Evolutionary conservation across 2,888 invertebrate species (phyloP), one percentile per base, ranked within the genome.

Genomic region (Limnephilus rhombicus): DNA sequence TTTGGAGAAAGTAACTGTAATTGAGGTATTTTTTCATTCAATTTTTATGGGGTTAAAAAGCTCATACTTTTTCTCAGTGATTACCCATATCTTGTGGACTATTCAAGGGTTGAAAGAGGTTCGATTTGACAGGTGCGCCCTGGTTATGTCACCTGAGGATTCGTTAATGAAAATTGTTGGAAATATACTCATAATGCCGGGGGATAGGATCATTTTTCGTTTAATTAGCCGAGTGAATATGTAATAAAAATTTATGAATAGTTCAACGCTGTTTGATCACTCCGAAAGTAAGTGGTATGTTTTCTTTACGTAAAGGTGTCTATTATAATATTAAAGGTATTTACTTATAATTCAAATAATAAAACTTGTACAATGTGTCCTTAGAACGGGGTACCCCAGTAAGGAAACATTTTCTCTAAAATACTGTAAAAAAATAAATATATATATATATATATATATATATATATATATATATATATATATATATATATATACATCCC

Each of bases 91-190:
- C 5, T 24, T 68, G 7, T n/a, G 24, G 9, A 2, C 9, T 24
- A 24, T n/a, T 68, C 24, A n/a, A 68, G 68, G 68, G 68, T 68
- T 68, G 9, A 68, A 85, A 31, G 53, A 29, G n/a, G 49, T 45
- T 29, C 24, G 87, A 34, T 87, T 53, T 87, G 87, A 53, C 87
- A 87, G 87, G 53, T 87, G 4, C 24, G 41, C 41, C n/a, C 45
- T 85, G 45, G 85, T 85, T 85, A n/a, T 11, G 34, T 24, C 9
- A 1, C 31, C 82, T 82, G 82, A 34, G 34, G 31, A 15, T 34
- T 82, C 68, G 82, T 34, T 82, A 82, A 82, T 82, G 82, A 82
- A 82, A 82, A 82, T 82, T 34, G 82, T 82, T 34, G 34, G 82
- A 82, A 82, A 82, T 82, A 13, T 34, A 82, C 18, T 82, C 68